Percentiles rank a stretch among this genome's conserved stretches.
These are phyloP conservation scores for Forbesichthys papilliferus DNA, from an alignment of 2,113 vertebrate genomes.

Conservation along the genomic window DNA sequence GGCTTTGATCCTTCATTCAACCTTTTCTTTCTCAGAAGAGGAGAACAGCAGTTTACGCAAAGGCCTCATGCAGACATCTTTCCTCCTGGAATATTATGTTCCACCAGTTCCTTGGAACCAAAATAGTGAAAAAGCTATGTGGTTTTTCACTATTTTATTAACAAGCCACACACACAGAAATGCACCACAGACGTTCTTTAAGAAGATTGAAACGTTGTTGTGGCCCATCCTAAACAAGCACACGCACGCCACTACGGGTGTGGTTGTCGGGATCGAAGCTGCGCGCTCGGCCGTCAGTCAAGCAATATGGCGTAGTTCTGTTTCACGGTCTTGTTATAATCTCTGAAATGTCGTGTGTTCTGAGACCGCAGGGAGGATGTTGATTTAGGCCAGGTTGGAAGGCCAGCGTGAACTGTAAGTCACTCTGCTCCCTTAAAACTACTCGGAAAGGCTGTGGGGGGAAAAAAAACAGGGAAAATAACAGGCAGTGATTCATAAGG, in stretches of 20 bases:
- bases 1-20: constrained; percentile 28
- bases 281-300: constrained; percentile 49
- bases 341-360: constrained; percentile 43
- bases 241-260: constrained; percentile 32
- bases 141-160: neutral
- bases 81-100: constrained; percentile 23
- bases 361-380: constrained; percentile 53
- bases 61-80: constrained; percentile 42
- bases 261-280: constrained; percentile 10
- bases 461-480: constrained; percentile 30
- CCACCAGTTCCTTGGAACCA: constrained; percentile 32
- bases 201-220: constrained; percentile 32
- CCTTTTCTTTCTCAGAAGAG: constrained; percentile 26
- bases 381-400: constrained; percentile 49
- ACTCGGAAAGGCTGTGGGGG: constrained; percentile 19
- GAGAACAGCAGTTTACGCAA: constrained; percentile 60
- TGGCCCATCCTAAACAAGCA: constrained; percentile 31
- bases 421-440: constrained; percentile 42
- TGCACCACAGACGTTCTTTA: neutral
- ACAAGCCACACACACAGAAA: neutral
- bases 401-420: constrained; percentile 48
- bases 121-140: constrained; percentile 30
- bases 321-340: constrained; percentile 52
- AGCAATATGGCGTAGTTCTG: constrained; percentile 44
- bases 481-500: constrained; percentile 60